Evolutionary conservation across 2,113 vertebrate species (phyloP).

Genomic region (Microtus pennsylvanicus): DNA sequence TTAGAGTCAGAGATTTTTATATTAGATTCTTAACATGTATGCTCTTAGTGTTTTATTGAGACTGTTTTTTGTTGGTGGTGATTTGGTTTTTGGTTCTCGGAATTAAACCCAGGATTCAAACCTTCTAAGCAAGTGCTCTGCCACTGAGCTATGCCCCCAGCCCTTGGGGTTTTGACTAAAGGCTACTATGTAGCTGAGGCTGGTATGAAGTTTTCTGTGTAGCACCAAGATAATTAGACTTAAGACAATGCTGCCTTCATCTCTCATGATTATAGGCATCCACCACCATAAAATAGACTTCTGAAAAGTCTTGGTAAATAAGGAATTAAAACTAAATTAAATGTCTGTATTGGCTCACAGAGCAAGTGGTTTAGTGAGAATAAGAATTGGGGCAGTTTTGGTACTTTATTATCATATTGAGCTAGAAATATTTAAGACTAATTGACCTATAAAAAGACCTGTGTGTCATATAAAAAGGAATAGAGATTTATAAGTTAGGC

Average conservation of each 20-base stretch:
- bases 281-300: background rate
- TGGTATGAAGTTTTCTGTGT: background rate
- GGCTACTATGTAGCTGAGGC: background rate
- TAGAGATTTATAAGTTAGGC: constrained; percentile 55
- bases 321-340: constrained; percentile 55
- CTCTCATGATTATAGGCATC: background rate
- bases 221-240: background rate
- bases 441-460: constrained; percentile 36
- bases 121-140: background rate
- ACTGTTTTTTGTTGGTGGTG: background rate
- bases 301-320: constrained; percentile 35
- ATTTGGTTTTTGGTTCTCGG: background rate
- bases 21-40: background rate
- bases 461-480: background rate
- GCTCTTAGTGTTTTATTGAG: constrained; percentile 4
- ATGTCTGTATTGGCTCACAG: constrained; percentile 5
- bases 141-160: background rate
- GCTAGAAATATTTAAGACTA: constrained; percentile 51
- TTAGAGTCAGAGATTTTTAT: background rate
- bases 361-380: constrained; percentile 40
- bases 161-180: background rate
- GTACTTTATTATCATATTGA: constrained; percentile 23
- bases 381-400: background rate
- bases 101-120: background rate
- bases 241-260: background rate